phyloP scores from a whole-genome alignment of 2,797 vertebrate species.

The Takifugu rubripes region DNA sequence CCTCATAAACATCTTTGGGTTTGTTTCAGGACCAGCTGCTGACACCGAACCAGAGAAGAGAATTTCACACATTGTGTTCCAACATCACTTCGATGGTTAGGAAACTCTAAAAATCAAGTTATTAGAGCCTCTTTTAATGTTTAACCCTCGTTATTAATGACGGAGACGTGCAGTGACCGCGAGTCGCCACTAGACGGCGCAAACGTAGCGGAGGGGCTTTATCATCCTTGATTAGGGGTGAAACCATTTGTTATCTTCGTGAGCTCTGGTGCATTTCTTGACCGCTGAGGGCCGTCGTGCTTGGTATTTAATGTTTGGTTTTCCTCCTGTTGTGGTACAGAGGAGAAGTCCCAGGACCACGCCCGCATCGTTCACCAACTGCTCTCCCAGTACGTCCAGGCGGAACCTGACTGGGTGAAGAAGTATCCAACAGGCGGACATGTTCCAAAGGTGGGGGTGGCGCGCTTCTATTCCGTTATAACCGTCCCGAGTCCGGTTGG shows the following conservation, averaged over 20 bases:
- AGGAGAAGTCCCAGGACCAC: slow-evolving; percentile 51
- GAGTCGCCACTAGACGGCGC: too few relatives aligned
- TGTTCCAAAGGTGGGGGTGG: slow-evolving; percentile 59
- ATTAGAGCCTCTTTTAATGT: too few relatives aligned
- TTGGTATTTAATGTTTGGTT: not conserved
- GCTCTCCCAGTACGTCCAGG: slow-evolving; percentile 50
- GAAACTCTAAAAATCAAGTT: not conserved
- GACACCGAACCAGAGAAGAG: slow-evolving; percentile 42
- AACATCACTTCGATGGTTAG: slow-evolving; percentile 69
- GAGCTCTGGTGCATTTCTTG: not conserved
- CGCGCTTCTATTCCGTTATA: too few relatives aligned
- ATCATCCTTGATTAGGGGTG: not conserved
- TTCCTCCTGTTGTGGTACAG: slow-evolving; percentile 39
- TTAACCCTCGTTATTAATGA: too few relatives aligned
- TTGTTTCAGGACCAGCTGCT: slow-evolving; percentile 38
- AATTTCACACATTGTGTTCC: slow-evolving; percentile 59
- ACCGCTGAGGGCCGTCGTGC: not conserved
- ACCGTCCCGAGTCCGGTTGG: not conserved
- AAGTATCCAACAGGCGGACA: slow-evolving; percentile 66
- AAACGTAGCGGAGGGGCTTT: too few relatives aligned
- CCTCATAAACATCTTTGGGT: not conserved
- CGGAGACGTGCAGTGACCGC: too few relatives aligned
- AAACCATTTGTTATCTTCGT: not conserved
- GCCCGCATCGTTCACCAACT: slow-evolving; percentile 71
- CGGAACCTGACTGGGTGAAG: slow-evolving; percentile 51